Percentiles rank a stretch among this genome's conserved stretches.
phyloP scores from a whole-genome alignment of 30 jellyfish, hydroid and myxozoan genomes.

The Aurelia sp. region DNA sequence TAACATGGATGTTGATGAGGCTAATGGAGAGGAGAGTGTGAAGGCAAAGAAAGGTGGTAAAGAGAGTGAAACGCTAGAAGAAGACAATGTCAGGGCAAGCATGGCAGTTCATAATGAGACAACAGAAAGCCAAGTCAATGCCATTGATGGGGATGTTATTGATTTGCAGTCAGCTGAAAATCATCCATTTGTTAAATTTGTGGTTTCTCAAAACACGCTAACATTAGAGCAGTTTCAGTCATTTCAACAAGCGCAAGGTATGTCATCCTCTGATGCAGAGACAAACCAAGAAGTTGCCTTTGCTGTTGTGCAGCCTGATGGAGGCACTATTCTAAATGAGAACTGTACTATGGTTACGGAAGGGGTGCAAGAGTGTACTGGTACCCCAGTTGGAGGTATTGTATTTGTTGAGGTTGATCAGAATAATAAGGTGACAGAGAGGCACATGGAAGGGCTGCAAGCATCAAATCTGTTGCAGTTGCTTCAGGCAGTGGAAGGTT shows the following conservation, averaged over 20 bases:
- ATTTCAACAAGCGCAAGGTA: conserved; percentile 42
- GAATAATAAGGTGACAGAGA: conserved; percentile 60
- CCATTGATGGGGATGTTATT: conserved; percentile 53
- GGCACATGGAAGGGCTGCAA: conserved; percentile 74
- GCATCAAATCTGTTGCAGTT: conserved; percentile 66
- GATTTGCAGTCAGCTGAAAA: conserved; percentile 70
- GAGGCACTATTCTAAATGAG: conserved; percentile 28
- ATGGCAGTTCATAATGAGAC: conserved; percentile 35
- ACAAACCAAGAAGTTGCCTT: conserved; percentile 32
- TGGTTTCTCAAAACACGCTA: conserved; percentile 57
- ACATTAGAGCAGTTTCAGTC: conserved; percentile 61
- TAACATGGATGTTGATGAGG: conserved; percentile 19
- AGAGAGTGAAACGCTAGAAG: neutral
- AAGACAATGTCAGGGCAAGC: conserved; percentile 30
- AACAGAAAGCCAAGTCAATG: conserved; percentile 14
- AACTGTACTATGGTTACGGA: conserved; percentile 43
- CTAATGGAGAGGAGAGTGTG: conserved; percentile 3
- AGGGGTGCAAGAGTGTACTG: conserved; percentile 24
- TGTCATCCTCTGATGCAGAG: neutral
- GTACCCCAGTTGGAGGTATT: conserved; percentile 64
- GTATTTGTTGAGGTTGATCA: conserved; percentile 67
- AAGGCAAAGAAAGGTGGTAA: neutral
- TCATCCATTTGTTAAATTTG: conserved; percentile 74
- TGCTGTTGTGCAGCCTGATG: conserved; percentile 70
- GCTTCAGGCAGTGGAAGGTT: conserved; percentile 70